phyloP scores from a whole-genome alignment of 2,888 invertebrate species.

The Myopa testacea region DNA sequence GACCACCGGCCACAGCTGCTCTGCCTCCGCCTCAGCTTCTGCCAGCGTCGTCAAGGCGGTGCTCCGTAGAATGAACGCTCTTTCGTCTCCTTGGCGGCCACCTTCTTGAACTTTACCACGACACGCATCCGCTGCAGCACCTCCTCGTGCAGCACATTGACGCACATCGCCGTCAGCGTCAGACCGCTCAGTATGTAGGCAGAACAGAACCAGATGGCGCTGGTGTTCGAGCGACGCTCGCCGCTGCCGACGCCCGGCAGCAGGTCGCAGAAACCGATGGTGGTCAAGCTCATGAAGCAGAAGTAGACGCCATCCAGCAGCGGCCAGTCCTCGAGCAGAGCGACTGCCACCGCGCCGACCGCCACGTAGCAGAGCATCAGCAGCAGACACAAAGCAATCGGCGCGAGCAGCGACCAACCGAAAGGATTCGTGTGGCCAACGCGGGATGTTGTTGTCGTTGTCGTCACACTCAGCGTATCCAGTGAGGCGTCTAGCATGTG shows the following conservation, averaged over 20 bases:
- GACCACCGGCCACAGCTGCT: neutral
- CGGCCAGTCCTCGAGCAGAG: conserved; percentile 87
- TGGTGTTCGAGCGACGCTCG: conserved; percentile 69
- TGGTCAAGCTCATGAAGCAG: conserved; percentile 92
- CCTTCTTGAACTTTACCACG: conserved; percentile 52
- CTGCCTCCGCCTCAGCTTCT: neutral
- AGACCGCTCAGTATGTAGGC: conserved; percentile 84
- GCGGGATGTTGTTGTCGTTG: conserved; percentile 61
- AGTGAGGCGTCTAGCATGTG: conserved; percentile 27
- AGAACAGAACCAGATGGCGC: conserved; percentile 82
- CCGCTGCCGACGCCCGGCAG: conserved; percentile 73
- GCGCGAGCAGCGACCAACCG: conserved; percentile 72
- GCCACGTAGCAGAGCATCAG: conserved; percentile 90
- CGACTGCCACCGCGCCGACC: conserved; percentile 85
- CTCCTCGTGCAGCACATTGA: conserved; percentile 86
- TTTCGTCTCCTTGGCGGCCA: conserved; percentile 34
- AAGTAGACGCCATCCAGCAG: conserved; percentile 90
- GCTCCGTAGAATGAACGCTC: conserved; percentile 47
- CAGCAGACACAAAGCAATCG: conserved; percentile 84
- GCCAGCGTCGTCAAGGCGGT: conserved; percentile 51
- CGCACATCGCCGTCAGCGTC: conserved; percentile 88
- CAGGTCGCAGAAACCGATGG: conserved; percentile 87
- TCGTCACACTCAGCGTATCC: conserved; percentile 54
- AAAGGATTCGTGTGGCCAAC: conserved; percentile 71
- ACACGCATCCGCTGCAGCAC: conserved; percentile 82